Evolutionary conservation across 2,113 vertebrate species (phyloP), one percentile per base, ranked within the genome.

Genomic region (Triplophysa siluroides): DNA sequence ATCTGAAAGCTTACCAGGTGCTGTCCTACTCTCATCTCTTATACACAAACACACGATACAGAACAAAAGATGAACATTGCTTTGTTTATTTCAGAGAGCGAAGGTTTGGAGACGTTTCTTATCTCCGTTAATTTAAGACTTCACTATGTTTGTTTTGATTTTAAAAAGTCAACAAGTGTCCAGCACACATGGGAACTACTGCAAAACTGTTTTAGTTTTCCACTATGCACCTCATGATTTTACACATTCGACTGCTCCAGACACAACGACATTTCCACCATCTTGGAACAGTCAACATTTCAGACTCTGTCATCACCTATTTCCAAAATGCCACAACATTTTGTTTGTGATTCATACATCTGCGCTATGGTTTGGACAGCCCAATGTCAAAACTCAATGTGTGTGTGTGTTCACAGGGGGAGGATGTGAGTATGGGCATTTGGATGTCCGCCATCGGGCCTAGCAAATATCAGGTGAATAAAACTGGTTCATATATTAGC

Each of bases 401-500:
- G 7, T 8, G 18, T 79, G 7, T 65, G 60, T 67, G 60, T 82
- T 86, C 77, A 10, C 79, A 99, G 97, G 98, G 98, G 77, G 98
- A 99, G 91, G 98, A 99, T 77, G 98, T 99, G 45, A 99, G 97
- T 88, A 98, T 99, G 98, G 98, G 98, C 76, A 99, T 99, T 76
- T 99, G 98, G 98, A 98, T 99, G 98, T 95, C 98, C 78, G 98
- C 98, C 56, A 93, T 98, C 47, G 96, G 96, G 78, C 97, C 97
- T 18, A 93, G 89, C 76, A 93, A 97, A 60, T 94, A 97, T 77
- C 98, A 99, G 95, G 96, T 96, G 83, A 84, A 81, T 19, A 13
- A 58, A 38, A 0, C 26, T 52, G 14, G 14, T 10, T 9, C 8
- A 21, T 16, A 6, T 10, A n/a, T n/a, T n/a, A 3, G 47, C 3